Conservation (phyloP, 2,888 invertebrate species). For the Xestia ashworthii region DNA sequence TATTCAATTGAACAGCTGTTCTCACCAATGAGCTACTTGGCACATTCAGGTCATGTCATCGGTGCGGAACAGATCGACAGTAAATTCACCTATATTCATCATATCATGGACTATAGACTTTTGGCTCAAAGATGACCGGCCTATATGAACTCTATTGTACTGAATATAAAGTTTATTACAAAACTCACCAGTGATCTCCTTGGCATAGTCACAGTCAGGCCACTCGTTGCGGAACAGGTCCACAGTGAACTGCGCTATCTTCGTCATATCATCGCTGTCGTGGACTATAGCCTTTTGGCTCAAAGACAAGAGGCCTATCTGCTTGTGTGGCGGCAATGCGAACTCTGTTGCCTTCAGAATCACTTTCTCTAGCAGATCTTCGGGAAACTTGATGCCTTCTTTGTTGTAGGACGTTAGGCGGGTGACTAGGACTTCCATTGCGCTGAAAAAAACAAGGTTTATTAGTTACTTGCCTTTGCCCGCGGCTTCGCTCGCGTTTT, state of each 20-base stretch:
- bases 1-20: neutral
- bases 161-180: neutral
- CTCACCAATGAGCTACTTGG: constrained; percentile 74
- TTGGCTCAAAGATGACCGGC: neutral
- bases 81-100: constrained; percentile 75
- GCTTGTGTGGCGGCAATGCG: constrained; percentile 78
- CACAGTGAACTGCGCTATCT: constrained; percentile 75
- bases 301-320: constrained; percentile 77
- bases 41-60: constrained; percentile 79
- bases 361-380: constrained; percentile 73
- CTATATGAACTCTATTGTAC: neutral
- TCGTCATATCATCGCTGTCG: constrained; percentile 71
- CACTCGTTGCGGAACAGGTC: constrained; percentile 80
- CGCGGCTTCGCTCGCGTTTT: no score
- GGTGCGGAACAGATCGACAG: constrained; percentile 73
- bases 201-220: constrained; percentile 69
- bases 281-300: constrained; percentile 68
- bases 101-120: constrained; percentile 67
- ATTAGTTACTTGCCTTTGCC: neutral
- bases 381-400: constrained; percentile 78
- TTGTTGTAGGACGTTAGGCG: constrained; percentile 80
- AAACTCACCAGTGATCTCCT: constrained; percentile 75
- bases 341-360: constrained; percentile 68
- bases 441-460: constrained; percentile 68
- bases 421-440: constrained; percentile 73